Percentiles rank a stretch among this genome's conserved stretches.
Conservation (phyloP, 2,113 vertebrate genomes). For the Prietella phreatophila region DNA sequence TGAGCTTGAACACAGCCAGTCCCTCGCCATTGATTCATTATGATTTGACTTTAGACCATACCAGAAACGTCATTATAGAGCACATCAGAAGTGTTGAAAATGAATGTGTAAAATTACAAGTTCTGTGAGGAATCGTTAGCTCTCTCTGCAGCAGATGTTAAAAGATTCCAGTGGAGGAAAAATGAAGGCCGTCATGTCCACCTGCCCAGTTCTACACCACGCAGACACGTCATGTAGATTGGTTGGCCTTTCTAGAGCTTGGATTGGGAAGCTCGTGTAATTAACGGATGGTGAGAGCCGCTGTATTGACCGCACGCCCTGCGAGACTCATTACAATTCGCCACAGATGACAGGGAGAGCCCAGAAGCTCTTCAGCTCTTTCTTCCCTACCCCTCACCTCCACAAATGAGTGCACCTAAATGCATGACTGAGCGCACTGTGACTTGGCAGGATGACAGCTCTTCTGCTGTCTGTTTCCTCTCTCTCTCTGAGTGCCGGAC, state of each 20-base stretch:
- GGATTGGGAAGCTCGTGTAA: background rate
- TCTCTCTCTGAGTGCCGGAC: background rate
- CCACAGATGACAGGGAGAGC: constrained; percentile 19
- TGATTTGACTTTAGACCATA: background rate
- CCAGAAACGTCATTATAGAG: background rate
- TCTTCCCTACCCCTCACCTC: constrained; percentile 35
- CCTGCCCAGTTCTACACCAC: background rate
- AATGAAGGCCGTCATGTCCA: background rate
- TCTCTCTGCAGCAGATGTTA: background rate
- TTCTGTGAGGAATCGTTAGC: background rate
- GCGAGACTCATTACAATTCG: constrained; percentile 16
- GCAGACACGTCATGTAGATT: background rate
- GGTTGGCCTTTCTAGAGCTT: background rate
- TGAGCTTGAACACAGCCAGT: constrained; percentile 4
- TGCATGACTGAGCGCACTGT: constrained; percentile 53
- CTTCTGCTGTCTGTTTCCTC: constrained; percentile 18
- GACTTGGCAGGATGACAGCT: constrained; percentile 57
- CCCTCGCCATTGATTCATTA: background rate
- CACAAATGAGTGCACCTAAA: constrained; percentile 39
- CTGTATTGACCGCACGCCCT: background rate
- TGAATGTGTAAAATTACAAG: background rate
- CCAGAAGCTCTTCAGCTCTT: constrained; percentile 28
- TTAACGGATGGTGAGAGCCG: background rate
- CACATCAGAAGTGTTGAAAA: background rate
- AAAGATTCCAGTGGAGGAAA: background rate